phyloP scores from a whole-genome alignment of 2,888 invertebrate genomes.

The Sphaeridia pumilis region DNA sequence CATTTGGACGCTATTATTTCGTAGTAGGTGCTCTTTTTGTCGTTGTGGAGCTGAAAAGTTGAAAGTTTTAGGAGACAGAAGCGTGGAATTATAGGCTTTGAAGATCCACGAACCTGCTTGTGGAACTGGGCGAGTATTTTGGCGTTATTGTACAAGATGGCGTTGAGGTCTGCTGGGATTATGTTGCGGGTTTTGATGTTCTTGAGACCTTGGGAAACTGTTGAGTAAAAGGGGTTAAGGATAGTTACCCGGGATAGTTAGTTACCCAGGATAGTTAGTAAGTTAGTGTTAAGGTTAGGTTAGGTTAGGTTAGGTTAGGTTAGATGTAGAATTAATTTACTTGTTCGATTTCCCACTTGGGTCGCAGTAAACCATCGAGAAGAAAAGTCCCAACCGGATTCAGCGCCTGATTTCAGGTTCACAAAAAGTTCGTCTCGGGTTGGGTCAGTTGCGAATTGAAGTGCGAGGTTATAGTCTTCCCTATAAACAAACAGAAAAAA shows the following conservation, averaged over 20 bases:
- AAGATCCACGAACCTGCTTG: background rate
- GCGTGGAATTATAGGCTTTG: background rate
- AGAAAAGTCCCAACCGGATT: constrained; percentile 94
- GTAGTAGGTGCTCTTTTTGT: constrained; percentile 13
- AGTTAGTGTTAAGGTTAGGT: too few relatives aligned
- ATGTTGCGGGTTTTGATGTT: constrained; percentile 54
- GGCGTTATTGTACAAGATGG: constrained; percentile 49
- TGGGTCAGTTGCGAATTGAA: constrained; percentile 36
- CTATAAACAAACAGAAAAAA: constrained; percentile 9
- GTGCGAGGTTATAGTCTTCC: constrained; percentile 40
- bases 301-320: background rate
- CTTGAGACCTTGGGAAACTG: constrained; percentile 40
- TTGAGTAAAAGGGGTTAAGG: background rate
- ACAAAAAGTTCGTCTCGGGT: constrained; percentile 55
- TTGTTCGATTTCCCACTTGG: background rate
- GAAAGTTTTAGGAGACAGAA: constrained; percentile 32
- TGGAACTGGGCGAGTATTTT: constrained; percentile 9
- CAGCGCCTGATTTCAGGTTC: constrained; percentile 78
- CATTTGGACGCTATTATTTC: constrained; percentile 19
- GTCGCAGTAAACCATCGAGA: constrained; percentile 63
- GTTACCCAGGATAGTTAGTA: too few relatives aligned
- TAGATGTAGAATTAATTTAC: background rate
- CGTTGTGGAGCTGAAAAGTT: constrained; percentile 36
- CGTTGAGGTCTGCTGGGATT: constrained; percentile 73
- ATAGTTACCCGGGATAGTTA: too few relatives aligned